These are phyloP conservation scores for Epicauta chinensis DNA, from an alignment of 1,140 invertebrate genomes.

Conservation along the genomic window DNA sequence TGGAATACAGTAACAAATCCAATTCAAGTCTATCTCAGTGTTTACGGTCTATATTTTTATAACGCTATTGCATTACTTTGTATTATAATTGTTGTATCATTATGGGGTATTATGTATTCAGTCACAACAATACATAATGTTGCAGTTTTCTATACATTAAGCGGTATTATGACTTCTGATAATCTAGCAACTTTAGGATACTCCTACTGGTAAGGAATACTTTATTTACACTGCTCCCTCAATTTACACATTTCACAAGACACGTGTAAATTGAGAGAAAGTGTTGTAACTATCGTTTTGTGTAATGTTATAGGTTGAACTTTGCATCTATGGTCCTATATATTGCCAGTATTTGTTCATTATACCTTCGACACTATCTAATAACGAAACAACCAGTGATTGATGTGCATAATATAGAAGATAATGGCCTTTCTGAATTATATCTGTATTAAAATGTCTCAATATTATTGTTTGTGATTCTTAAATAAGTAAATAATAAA, in stretches of 20 bases:
- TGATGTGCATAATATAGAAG: slow-evolving; percentile 10
- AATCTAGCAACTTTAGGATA: slow-evolving; percentile 11
- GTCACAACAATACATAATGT: slow-evolving; percentile 9
- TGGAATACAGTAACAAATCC: slow-evolving; percentile 31
- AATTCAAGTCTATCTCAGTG: slow-evolving; percentile 25
- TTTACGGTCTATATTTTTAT: slow-evolving; percentile 27
- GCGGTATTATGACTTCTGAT: slow-evolving; percentile 2
- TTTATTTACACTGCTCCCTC: not conserved
- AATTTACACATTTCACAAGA: not conserved
- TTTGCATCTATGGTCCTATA: slow-evolving; percentile 11
- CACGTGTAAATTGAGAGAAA: no score
- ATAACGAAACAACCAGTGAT: slow-evolving; percentile 15
- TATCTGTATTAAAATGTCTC: no score
- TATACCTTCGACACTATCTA: slow-evolving; percentile 18
- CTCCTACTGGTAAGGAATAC: slow-evolving; percentile 21
- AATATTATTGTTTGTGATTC: no score
- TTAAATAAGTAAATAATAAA: no score
- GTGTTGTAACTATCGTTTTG: not conserved
- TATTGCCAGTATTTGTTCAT: slow-evolving; percentile 1
- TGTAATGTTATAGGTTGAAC: slow-evolving; percentile 20
- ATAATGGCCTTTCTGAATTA: no score
- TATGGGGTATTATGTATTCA: slow-evolving; percentile 22
- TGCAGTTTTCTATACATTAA: slow-evolving; percentile 13
- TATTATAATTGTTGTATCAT: slow-evolving; percentile 4
- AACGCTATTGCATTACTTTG: slow-evolving; percentile 13